These are phyloP conservation scores for Cryptus armator DNA, from an alignment of 2,888 invertebrate species.

Conservation along the genomic window DNA sequence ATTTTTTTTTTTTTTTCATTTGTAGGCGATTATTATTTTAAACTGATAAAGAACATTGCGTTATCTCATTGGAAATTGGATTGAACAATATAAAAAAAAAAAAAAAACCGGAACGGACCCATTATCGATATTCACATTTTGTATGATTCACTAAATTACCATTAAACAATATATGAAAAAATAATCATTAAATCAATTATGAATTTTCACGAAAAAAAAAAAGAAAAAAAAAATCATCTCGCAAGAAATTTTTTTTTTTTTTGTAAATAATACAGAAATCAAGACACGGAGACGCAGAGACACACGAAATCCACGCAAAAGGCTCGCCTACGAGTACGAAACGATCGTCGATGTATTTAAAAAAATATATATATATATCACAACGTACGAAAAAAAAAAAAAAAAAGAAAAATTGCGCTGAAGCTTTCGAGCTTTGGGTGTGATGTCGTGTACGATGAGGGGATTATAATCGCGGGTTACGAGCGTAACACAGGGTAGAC, in stretches of 20 bases:
- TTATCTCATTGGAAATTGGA: no score
- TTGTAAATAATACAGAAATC: constrained; percentile 22
- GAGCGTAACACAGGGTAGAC: constrained; percentile 80
- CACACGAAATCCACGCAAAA: constrained; percentile 8
- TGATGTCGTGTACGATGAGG: constrained; percentile 46
- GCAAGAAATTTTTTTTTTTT: neutral
- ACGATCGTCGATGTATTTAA: constrained; percentile 1
- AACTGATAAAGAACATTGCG: neutral
- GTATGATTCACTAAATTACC: no score
- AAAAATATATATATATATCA: constrained; percentile 16
- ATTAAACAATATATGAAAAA: no score
- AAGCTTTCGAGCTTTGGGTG: constrained; percentile 50
- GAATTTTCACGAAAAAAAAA: neutral
- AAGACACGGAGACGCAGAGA: neutral
- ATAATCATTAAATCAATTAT: no score
- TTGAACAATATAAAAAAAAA: no score
- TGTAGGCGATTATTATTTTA: neutral
- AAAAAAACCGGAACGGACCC: no score
- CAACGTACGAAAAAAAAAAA: constrained; percentile 9
- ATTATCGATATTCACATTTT: no score
- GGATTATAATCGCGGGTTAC: constrained; percentile 66
- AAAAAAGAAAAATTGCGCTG: constrained; percentile 12
- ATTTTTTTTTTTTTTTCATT: neutral
- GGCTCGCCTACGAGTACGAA: constrained; percentile 1
- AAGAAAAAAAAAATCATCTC: neutral